Conservation (phyloP, 1,140 invertebrate species). For the Oedothorax gibbosus region DNA sequence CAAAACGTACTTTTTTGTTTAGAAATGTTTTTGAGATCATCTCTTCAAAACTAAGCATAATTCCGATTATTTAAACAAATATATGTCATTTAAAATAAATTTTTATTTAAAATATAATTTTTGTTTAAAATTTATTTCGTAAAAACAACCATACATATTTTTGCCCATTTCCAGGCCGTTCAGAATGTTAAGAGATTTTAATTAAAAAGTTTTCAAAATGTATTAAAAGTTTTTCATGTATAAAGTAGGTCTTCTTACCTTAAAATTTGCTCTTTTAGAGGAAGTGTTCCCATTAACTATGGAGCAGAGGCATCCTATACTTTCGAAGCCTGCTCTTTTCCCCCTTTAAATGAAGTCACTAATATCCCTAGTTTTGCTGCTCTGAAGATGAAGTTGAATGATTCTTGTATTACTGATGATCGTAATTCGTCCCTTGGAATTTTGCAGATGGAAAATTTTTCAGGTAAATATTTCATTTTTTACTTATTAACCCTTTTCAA, state of each 20-base stretch:
- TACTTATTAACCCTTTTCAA: not conserved
- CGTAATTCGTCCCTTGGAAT: constrained; percentile 32
- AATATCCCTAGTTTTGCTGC: not conserved
- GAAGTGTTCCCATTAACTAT: not conserved
- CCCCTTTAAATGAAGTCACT: constrained; percentile 24
- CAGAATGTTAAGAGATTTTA: no score
- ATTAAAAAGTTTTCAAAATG: no score
- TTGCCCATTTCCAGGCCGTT: no score
- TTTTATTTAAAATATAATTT: no score
- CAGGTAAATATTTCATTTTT: constrained; percentile 1
- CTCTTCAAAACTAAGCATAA: no score
- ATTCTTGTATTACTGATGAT: constrained; percentile 5
- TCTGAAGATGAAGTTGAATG: not conserved
- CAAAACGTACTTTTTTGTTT: no score
- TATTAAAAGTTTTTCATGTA: not conserved
- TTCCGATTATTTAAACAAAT: no score
- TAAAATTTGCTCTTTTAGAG: not conserved
- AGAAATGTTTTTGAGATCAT: no score
- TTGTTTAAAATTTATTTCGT: no score
- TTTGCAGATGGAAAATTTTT: constrained; percentile 26
- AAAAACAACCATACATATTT: no score
- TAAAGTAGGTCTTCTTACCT: not conserved
- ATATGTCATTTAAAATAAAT: no score
- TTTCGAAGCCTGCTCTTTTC: not conserved
- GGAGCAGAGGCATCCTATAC: not conserved